A percentile compares a stretch with the other conserved stretches of the same genome.
Conservation (phyloP, 2,888 invertebrate genomes). For the Isoperla grammatica region DNA sequence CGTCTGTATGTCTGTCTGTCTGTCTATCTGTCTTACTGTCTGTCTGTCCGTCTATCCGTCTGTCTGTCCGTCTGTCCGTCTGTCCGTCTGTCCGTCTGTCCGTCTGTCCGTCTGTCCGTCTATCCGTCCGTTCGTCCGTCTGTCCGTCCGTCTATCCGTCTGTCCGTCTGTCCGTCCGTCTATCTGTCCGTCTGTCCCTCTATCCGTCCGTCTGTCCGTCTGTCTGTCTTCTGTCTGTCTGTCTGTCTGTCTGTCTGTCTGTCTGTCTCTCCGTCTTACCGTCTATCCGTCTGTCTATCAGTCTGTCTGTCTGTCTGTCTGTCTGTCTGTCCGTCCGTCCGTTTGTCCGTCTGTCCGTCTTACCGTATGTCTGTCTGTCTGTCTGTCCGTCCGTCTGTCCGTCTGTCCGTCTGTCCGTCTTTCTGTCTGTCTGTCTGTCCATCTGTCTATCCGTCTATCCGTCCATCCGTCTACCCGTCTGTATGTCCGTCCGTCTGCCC, state of each 20-base stretch:
- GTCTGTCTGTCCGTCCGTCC: background rate
- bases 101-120: constrained; percentile 3
- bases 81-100: background rate
- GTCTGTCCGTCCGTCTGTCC: constrained; percentile 2
- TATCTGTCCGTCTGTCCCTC: background rate
- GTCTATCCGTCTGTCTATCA: too few species aligned
- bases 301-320: background rate
- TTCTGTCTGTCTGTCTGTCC: background rate
- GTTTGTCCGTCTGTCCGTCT: constrained; percentile 5
- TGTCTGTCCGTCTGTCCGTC: background rate
- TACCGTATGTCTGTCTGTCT: background rate
- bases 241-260: constrained; percentile 1
- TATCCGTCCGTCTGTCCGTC: background rate
- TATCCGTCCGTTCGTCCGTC: background rate
- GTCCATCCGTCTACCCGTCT: background rate
- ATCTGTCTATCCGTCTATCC: constrained; percentile 7
- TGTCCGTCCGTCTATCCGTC: background rate
- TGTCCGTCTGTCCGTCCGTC: constrained; percentile 1
- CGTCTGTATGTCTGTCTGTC: constrained; percentile 6
- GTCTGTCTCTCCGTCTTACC: constrained; percentile 4
- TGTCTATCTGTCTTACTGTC: background rate
- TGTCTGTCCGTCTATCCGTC: background rate
- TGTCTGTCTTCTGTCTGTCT: too few species aligned
- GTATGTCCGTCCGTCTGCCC: background rate
- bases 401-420: background rate